phyloP scores from a whole-genome alignment of 2,797 vertebrate species.

The Tamandua tetradactyla region DNA sequence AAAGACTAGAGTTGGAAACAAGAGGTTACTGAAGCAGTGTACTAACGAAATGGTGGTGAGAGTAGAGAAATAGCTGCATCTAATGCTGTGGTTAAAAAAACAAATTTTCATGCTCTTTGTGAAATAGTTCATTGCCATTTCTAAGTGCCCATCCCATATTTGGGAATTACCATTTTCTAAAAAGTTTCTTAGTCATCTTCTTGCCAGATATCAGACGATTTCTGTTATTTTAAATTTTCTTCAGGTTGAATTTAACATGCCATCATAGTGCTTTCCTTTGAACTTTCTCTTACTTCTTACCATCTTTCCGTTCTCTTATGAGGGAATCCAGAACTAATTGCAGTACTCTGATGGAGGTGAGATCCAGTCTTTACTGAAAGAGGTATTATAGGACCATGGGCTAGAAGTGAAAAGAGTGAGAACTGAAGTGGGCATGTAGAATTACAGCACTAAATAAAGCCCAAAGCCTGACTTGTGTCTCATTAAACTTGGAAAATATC shows the following conservation, averaged over 20 bases:
- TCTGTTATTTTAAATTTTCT: not conserved
- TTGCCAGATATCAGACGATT: not conserved
- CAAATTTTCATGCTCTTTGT: not conserved
- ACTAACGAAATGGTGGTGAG: not conserved
- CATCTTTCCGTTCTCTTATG: not conserved
- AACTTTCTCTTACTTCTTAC: not conserved
- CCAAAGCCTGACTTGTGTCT: not conserved
- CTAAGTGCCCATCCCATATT: not conserved
- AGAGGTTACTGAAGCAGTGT: not conserved
- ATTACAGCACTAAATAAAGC: not conserved
- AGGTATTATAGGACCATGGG: not conserved
- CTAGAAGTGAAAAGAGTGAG: not conserved
- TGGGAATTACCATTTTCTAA: not conserved
- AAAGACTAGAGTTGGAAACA: not conserved
- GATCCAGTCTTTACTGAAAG: not conserved
- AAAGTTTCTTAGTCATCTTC: not conserved
- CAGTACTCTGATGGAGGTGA: not conserved
- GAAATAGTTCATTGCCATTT: not conserved
- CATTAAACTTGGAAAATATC: not conserved
- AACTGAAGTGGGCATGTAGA: not conserved
- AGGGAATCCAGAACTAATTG: not conserved
- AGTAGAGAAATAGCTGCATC: not conserved
- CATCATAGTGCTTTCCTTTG: not conserved
- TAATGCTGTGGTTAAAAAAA: not conserved
- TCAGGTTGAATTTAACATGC: not conserved